phyloP scores from a whole-genome alignment of 2,113 vertebrate genomes.

The Chunga burmeisteri region DNA sequence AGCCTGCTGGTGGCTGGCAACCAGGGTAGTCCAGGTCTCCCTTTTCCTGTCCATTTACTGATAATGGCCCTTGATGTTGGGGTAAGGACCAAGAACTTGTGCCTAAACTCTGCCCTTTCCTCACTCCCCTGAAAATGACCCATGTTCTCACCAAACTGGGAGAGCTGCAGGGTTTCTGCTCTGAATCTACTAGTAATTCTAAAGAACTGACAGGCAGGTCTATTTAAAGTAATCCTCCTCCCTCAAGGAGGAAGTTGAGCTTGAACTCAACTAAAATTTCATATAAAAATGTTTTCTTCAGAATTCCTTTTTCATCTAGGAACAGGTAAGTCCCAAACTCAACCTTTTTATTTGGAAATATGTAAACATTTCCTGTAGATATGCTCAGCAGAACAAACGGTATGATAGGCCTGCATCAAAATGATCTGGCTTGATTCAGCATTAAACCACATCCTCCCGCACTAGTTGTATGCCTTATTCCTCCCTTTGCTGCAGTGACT shows the following conservation, averaged over 20 bases:
- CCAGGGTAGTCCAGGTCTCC: neutral
- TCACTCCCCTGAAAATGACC: neutral
- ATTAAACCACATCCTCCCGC: neutral
- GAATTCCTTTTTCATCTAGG: neutral
- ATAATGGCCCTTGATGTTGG: neutral
- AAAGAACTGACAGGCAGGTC: neutral
- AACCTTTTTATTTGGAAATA: neutral
- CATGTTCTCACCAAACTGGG: neutral
- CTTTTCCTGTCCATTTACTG: neutral
- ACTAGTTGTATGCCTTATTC: neutral
- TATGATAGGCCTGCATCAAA: neutral
- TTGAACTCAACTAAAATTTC: neutral
- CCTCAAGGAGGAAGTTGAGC: neutral
- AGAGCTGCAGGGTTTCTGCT: neutral
- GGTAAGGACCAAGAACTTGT: neutral
- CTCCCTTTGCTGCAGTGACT: neutral
- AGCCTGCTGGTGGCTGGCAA: neutral
- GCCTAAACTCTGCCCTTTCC: neutral
- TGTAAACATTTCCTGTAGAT: neutral
- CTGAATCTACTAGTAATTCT: neutral
- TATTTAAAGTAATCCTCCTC: neutral
- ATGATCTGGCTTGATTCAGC: neutral
- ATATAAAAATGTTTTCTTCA: neutral
- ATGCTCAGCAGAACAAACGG: neutral
- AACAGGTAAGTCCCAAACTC: neutral